Conservation (phyloP, 2,113 vertebrate species). For the Gymnarchus niloticus region DNA sequence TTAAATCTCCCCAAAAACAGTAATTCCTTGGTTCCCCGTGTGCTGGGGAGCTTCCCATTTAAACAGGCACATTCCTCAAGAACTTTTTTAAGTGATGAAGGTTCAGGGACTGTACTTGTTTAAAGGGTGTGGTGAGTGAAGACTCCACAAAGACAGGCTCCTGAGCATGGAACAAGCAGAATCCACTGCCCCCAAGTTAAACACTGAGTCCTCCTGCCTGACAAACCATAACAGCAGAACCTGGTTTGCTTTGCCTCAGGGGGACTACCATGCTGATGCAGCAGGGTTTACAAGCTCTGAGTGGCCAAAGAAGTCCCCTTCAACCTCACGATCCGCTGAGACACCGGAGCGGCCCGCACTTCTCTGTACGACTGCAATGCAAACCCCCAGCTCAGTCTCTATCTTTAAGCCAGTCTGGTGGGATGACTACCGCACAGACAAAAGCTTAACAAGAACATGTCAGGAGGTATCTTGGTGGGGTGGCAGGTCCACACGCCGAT, state of each 20-base stretch:
- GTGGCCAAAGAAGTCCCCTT: background rate
- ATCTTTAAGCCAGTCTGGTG: background rate
- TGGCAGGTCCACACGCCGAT: constrained; percentile 26
- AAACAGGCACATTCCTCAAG: too few species aligned
- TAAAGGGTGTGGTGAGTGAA: background rate
- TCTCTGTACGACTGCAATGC: background rate
- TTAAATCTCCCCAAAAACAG: background rate
- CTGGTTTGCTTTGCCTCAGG: background rate
- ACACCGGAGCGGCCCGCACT: background rate
- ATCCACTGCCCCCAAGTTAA: background rate
- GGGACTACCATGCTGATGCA: background rate
- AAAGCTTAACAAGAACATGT: background rate
- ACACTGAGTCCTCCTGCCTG: background rate
- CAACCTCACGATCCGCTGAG: background rate
- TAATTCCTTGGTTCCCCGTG: too few species aligned
- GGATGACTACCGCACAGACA: too few species aligned
- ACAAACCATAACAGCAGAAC: background rate
- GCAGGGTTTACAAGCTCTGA: background rate
- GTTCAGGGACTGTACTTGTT: background rate
- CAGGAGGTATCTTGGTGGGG: background rate
- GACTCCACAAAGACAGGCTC: background rate
- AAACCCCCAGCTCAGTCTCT: background rate
- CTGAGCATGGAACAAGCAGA: background rate
- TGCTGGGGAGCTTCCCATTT: too few species aligned
- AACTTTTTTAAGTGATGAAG: background rate